Evolutionary conservation across 2,888 invertebrate species (phyloP), one percentile per base, ranked within the genome.

Genomic region (Oscheius myriophilus): DNA sequence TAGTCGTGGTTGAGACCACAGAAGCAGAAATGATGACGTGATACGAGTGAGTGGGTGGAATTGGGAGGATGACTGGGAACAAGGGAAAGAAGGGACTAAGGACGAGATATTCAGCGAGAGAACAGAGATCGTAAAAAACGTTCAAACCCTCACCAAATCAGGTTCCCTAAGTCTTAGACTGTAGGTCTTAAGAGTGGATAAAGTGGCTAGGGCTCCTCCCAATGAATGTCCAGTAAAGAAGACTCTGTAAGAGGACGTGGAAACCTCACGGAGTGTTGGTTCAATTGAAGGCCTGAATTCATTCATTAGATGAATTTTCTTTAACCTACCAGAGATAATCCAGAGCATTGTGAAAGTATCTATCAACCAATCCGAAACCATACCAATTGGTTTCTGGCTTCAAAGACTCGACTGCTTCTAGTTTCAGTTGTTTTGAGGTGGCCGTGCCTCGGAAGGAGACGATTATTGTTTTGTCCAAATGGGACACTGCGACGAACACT

Each of bases 211-310:
- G 7, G 73, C 71, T 23, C 73, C 73, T 53, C 73, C 73, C n/a
- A 73, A 59, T 3, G 71, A 71, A 42, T 73, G 68, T 23, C 73
- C 73, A 42, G 73, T 73, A 67, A 73, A 73, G 18, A 69, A 39
- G 1, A 71, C 64, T 3, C 23, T 3, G 51, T 67, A 68, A 11
- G 62, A 43, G 9, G 55, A 55, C 18, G 67, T 55, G 4, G 61
- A 41, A 9, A 49, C 18, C 23, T 73, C 55, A n/a, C 33, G n/a
- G 12, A 73, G 65, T 11, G 61, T 21, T 18, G 51, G 53, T 23
- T 70, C 68, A 25, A 70, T 53, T 6, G 61, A 59, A 14, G 63
- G 62, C 72, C 72, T 72, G 39, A 46, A 61, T 16, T 9, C 7
- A 12, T 26, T 12, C 26, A 4, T 39, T 9, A 57, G 33, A 6